Base-by-base conservation (phyloP, 2,797 vertebrate species). In the Heliangelus exortis region DNA sequence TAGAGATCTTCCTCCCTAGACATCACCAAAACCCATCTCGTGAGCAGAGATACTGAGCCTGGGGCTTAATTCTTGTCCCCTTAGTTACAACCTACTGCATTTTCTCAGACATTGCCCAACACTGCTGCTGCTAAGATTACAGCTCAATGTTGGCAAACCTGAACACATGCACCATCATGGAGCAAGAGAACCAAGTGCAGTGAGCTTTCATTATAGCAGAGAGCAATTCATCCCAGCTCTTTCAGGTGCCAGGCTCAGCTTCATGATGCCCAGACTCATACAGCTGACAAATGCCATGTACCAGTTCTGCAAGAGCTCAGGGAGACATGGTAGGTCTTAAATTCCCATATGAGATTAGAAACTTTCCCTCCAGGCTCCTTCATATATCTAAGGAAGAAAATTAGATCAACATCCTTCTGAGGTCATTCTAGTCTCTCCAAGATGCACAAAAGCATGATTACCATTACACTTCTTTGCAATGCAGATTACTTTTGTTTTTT, bases 31-130 rank as follows among this genome's bases (percentile, higher is more conserved):
- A 72, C 25, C 3, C 45, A 25, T 10, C 10, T 47, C 53, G 12
- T 0, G 0, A 31, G 25, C 25, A 7, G 7, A 61, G 8, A 1
- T 29, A 36, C 62, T 50, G 12, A 54, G 36, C 18, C 29, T 50
- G 18, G 12, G 28, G 75, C 29, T 14, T 6, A 48, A 8, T 12
- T 66, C 48, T 68, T 48, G 28, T 22, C 10, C 21, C 10, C 11
- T 6, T 9, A 2, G 3, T 57, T 47, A 68, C 5, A 74, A 31
- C 26, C 8, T 9, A 6, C 1, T 15, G 21, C 12, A 20, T 39
- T 26, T 39, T 55, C 48, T 4, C 36, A 16, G 33, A 16, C 2
- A 0, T 6, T 36, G 41, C 25, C 50, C 47, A 50, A 47, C 18
- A 7, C n/a, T 22, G 23, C 26, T 23, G 12, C 12, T 10, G 4